Percentiles rank a stretch among this genome's conserved stretches.
These are phyloP conservation scores for Irena cyanogastra DNA, from an alignment of 2,113 vertebrate species.

Conservation along the genomic window DNA sequence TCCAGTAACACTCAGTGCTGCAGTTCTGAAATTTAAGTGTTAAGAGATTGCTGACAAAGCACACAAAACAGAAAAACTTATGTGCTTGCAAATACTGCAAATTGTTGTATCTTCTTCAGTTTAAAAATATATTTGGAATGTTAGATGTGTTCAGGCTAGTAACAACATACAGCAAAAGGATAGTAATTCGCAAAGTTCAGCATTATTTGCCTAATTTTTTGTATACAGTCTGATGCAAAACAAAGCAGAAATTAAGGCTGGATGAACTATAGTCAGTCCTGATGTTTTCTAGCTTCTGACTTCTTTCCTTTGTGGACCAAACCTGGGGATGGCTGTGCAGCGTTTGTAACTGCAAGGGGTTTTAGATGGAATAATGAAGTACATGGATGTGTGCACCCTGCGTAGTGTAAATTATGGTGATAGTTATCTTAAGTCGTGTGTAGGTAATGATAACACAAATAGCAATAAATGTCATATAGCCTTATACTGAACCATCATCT, in stretches of 20 bases:
- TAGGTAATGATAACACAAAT: constrained; percentile 52
- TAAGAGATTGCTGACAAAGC: not conserved
- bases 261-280: not conserved
- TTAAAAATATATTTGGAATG: not conserved
- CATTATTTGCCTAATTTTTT: not conserved
- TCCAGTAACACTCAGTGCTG: not conserved
- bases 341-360: not conserved
- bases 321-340: not conserved
- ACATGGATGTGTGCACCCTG: not conserved
- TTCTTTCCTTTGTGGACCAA: not conserved
- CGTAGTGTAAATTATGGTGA: constrained; percentile 9
- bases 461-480: constrained; percentile 44
- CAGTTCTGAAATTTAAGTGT: not conserved
- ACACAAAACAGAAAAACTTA: not conserved
- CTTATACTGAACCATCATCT: constrained; percentile 42
- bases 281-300: not conserved
- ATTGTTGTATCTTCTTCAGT: not conserved
- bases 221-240: not conserved
- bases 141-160: not conserved
- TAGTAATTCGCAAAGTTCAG: not conserved
- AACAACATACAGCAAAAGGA: not conserved
- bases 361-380: not conserved
- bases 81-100: not conserved
- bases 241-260: not conserved
- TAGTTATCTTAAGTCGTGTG: constrained; percentile 20